Conservation (phyloP, 2,888 invertebrate genomes). For the Galerucella pusilla region DNA sequence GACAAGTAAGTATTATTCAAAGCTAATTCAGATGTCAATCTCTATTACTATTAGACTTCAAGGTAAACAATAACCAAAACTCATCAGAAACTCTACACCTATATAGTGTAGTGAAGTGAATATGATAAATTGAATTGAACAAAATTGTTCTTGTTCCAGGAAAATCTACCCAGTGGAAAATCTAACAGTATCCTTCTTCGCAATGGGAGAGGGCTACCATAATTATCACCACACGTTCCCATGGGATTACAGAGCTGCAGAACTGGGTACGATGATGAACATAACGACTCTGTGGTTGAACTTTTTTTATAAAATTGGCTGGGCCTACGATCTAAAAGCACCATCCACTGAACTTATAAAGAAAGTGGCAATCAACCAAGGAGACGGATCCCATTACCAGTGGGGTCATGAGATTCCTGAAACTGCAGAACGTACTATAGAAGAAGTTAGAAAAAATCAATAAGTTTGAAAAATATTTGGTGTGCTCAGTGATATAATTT, state of each 20-base stretch:
- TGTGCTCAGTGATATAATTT: not conserved
- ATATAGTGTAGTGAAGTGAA: no score
- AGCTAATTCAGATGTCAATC: no score
- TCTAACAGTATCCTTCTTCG: slow-evolving; percentile 75
- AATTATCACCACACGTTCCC: slow-evolving; percentile 96
- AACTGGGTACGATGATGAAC: slow-evolving; percentile 77
- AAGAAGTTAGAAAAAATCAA: not conserved
- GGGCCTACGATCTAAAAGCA: slow-evolving; percentile 81
- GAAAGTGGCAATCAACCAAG: slow-evolving; percentile 68
- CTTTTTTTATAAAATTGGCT: slow-evolving; percentile 74
- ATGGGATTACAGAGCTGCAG: slow-evolving; percentile 92
- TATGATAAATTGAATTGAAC: not conserved
- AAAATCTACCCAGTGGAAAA: slow-evolving; percentile 85
- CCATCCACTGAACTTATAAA: slow-evolving; percentile 70
- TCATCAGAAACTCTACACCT: no score
- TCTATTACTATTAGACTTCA: no score
- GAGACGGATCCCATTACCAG: slow-evolving; percentile 60
- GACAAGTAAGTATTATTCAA: slow-evolving; percentile 69
- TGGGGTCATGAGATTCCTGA: slow-evolving; percentile 38
- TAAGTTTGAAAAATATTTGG: not conserved
- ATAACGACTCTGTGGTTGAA: slow-evolving; percentile 78
- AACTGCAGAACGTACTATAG: not conserved
- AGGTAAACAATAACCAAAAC: no score
- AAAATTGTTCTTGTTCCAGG: slow-evolving; percentile 63
- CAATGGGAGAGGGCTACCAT: slow-evolving; percentile 91